Evolutionary conservation across 2,888 invertebrate species (phyloP).

Genomic region (Cancer borealis): DNA sequence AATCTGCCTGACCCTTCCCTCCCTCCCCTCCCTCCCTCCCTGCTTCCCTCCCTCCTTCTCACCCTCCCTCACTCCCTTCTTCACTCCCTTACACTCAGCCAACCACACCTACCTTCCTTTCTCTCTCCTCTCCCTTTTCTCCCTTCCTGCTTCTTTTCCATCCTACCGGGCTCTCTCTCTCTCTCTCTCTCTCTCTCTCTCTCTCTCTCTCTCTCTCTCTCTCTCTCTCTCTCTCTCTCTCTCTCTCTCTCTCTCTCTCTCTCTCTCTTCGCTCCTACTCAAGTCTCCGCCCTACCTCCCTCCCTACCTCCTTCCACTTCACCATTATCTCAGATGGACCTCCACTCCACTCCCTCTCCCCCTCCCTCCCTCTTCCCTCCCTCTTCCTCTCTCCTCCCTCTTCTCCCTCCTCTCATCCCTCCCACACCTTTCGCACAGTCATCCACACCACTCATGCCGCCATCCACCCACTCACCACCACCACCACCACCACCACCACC

Average conservation of each 20-base stretch:
- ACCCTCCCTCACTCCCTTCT: slow-evolving; percentile 1
- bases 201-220: slow-evolving; percentile 27
- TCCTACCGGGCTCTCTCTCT: background rate
- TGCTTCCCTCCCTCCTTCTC: background rate
- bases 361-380: background rate
- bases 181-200: slow-evolving; percentile 9
- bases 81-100: background rate
- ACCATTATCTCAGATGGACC: background rate
- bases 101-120: background rate
- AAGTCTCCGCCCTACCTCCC: background rate
- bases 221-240: slow-evolving; percentile 27
- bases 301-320: background rate
- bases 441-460: slow-evolving; percentile 30
- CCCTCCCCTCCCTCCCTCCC: background rate
- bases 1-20: slow-evolving; percentile 17
- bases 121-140: slow-evolving; percentile 28
- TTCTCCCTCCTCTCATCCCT: background rate
- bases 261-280: background rate
- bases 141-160: background rate
- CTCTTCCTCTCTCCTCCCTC: background rate
- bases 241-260: slow-evolving; percentile 31
- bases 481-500: background rate
- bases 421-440: slow-evolving; percentile 17
- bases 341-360: slow-evolving; percentile 14
- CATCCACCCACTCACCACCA: background rate